These are phyloP conservation scores for Acronicta psi DNA, from an alignment of 2,888 invertebrate genomes.

Conservation along the genomic window DNA sequence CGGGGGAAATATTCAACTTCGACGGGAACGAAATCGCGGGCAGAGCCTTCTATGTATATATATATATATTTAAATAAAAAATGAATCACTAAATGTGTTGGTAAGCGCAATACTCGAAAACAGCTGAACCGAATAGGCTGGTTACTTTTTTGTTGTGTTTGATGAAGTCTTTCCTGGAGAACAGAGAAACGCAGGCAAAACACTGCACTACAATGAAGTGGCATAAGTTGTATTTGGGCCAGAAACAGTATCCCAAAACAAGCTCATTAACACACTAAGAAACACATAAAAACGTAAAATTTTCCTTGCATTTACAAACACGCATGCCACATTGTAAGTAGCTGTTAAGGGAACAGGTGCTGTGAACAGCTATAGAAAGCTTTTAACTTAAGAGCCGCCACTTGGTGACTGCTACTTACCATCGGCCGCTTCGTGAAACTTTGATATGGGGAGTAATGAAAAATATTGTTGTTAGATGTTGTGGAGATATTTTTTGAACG, in stretches of 20 bases:
- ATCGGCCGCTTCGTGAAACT: conserved; percentile 53
- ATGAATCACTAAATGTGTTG: too few species aligned
- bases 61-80: too few species aligned
- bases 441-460: conserved; percentile 53
- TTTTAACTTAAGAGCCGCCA: conserved; percentile 55
- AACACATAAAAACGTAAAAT: conserved; percentile 5
- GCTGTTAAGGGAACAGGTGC: conserved; percentile 55
- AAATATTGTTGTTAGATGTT: conserved; percentile 27
- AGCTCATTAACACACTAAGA: background rate
- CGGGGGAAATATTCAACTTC: too few species aligned
- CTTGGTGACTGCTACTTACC: conserved; percentile 50
- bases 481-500: conserved; percentile 26
- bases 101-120: too few species aligned
- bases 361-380: conserved; percentile 52
- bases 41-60: too few species aligned
- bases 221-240: too few species aligned
- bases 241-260: conserved; percentile 7
- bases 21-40: too few species aligned
- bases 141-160: too few species aligned
- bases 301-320: conserved; percentile 24
- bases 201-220: too few species aligned
- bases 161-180: too few species aligned
- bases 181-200: too few species aligned
- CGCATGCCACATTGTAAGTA: conserved; percentile 50
- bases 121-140: too few species aligned